phyloP scores from a whole-genome alignment of 2,113 vertebrate genomes.

The Sisor rabdophorus region DNA sequence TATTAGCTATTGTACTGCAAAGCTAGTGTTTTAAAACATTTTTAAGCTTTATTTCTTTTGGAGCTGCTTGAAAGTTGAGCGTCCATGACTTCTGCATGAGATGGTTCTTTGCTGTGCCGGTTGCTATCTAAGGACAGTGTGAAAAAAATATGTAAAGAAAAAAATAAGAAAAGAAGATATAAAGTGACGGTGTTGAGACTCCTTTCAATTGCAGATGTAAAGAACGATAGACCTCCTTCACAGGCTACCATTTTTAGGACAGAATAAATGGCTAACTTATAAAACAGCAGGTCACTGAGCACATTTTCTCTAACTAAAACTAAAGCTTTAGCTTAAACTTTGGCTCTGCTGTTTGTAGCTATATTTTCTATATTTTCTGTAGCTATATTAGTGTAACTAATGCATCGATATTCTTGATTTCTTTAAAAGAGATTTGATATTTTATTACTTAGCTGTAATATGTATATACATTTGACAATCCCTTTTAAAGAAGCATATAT shows the following conservation, averaged over 20 bases:
- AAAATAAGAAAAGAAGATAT: neutral
- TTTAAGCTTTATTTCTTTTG: slow-evolving; percentile 26
- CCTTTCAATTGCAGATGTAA: slow-evolving; percentile 45
- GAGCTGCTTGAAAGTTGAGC: slow-evolving; percentile 1
- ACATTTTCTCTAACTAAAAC: neutral
- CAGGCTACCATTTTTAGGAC: slow-evolving; percentile 39
- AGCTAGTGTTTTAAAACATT: no score
- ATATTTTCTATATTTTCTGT: neutral
- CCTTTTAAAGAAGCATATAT: neutral
- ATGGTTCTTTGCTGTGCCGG: slow-evolving; percentile 49
- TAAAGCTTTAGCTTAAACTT: neutral
- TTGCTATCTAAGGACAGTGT: slow-evolving; percentile 46
- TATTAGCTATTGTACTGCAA: slow-evolving; percentile 40
- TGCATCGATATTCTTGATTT: neutral
- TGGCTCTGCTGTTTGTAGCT: neutral
- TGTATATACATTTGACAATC: no score
- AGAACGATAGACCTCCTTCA: slow-evolving; percentile 31
- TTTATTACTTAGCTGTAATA: no score
- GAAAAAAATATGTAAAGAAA: slow-evolving; percentile 14
- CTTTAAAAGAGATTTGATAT: no score
- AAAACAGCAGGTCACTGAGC: slow-evolving; percentile 3
- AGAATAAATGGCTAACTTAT: slow-evolving; percentile 44
- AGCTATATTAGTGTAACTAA: neutral
- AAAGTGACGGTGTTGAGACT: slow-evolving; percentile 22
- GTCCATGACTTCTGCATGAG: slow-evolving; percentile 55